A percentile compares a stretch with the other conserved stretches of the same genome.
phyloP scores from a whole-genome alignment of 2,113 vertebrate genomes.

The Passer montanus region DNA sequence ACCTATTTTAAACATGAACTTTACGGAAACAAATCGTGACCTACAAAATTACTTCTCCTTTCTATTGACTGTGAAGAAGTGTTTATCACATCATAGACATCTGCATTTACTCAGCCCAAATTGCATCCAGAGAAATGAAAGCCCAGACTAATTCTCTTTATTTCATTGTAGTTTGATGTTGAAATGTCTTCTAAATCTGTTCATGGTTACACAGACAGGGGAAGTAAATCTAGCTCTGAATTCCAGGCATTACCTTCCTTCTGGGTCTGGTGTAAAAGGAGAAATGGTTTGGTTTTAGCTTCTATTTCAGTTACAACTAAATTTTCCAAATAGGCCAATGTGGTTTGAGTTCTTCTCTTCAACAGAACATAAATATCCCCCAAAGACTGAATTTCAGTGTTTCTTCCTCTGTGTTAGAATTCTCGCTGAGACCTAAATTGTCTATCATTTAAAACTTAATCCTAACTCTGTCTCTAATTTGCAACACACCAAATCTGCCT shows the following conservation, averaged over 20 bases:
- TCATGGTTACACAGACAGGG: background rate
- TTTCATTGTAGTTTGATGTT: background rate
- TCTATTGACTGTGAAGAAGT: constrained; percentile 10
- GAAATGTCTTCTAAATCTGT: constrained; percentile 41
- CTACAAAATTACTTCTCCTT: background rate
- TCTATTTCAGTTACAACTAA: background rate
- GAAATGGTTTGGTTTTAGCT: background rate
- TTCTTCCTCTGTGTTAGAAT: background rate
- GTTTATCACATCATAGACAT: constrained; percentile 15
- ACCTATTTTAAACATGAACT: constrained; percentile 43
- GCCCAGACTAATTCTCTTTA: background rate
- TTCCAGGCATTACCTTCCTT: constrained; percentile 33
- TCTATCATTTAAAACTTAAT: background rate
- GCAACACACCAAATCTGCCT: background rate
- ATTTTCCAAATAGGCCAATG: background rate
- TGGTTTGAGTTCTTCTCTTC: background rate
- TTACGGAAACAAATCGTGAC: background rate
- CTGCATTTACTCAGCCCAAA: constrained; percentile 42
- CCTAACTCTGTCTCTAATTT: background rate
- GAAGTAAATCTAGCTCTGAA: constrained; percentile 28
- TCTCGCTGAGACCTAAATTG: background rate
- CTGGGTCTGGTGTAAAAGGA: background rate
- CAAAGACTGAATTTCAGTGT: background rate
- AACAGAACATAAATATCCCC: background rate
- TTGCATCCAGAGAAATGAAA: constrained; percentile 35